Base-by-base conservation (phyloP, 1,140 invertebrate genomes). In the Radopholus similis region DNA sequence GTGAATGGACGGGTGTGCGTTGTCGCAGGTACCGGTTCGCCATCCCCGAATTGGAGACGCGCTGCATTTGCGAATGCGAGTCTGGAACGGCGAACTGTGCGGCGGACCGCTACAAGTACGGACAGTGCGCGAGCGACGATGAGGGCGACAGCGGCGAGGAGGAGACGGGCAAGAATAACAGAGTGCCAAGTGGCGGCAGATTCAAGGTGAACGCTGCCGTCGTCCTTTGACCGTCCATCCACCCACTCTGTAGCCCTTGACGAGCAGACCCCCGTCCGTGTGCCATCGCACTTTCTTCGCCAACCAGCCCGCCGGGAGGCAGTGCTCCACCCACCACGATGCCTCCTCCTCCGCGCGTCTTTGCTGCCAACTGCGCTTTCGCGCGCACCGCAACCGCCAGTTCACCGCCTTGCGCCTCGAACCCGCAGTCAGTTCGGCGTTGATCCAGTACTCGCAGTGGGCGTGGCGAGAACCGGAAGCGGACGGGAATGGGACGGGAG, bases 41-140 rank as follows among this genome's bases (percentile, higher is more conserved):
- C 13, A 55, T 74, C 30, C 73, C 73, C 32, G 73, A 74, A 40
- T 44, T 74, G 26, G 73, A 74, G 47, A 74, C 73, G 2, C 42
- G 64, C 3, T 74, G 73, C 53, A 74, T 76, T 66, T 74, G 73
- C 53, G 73, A 74, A 32, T 74, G 73, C 51, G 37, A 65, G 28
- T 49, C 73, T n/a, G 23, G 51, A 15, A 47, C 11, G 18, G 37
- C 66, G 21, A 71, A 53, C 32, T 74, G 72, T 53, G 70, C 73
- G 62, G 65, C 72, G 4, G 60, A 37, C 47, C 63, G 74, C 21
- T 74, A 75, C 40, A 64, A 64, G 18, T 74, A 62, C 59, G 71
- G 69, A 0, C 26, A 54, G 49, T 71, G 69, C 40, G 42, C 40
- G 15, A 18, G 23, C n/a, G 6, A n/a, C 18, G 56, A 62, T 21